Evolutionary conservation across 2,113 vertebrate genomes (phyloP).

Genomic region (Pygoscelis antarcticus): DNA sequence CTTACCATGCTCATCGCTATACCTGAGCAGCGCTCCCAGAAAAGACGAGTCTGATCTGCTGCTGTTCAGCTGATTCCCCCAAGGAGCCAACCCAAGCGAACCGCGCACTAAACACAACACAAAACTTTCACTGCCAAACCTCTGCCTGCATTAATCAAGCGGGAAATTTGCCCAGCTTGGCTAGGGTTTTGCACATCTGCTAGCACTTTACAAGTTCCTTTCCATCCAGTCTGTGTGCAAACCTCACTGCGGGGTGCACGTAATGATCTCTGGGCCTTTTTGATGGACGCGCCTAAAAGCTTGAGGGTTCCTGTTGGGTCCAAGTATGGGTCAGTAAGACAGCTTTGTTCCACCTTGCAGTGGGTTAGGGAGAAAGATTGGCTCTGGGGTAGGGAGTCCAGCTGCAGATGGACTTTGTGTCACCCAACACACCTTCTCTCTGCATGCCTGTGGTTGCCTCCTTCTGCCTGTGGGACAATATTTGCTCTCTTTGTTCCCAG

Average conservation of each 20-base stretch:
- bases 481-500: neutral
- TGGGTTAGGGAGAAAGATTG: neutral
- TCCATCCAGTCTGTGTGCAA: neutral
- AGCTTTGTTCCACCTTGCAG: neutral
- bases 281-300: neutral
- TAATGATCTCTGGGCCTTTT: neutral
- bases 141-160: neutral
- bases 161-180: neutral
- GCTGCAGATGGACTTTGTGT: neutral
- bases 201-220: neutral
- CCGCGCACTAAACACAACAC: rapidly evolving
- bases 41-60: neutral
- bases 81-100: neutral
- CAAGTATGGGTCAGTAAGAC: neutral
- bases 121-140: neutral
- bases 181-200: neutral
- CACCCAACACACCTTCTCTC: neutral
- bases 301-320: neutral
- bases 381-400: neutral
- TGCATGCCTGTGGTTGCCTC: neutral
- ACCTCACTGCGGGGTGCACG: neutral
- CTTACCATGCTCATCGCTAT: rapidly evolving
- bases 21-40: neutral
- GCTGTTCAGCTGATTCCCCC: neutral
- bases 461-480: neutral